These are phyloP conservation scores for Ladona fulva DNA, from an alignment of 1,140 invertebrate species.

Conservation along the genomic window DNA sequence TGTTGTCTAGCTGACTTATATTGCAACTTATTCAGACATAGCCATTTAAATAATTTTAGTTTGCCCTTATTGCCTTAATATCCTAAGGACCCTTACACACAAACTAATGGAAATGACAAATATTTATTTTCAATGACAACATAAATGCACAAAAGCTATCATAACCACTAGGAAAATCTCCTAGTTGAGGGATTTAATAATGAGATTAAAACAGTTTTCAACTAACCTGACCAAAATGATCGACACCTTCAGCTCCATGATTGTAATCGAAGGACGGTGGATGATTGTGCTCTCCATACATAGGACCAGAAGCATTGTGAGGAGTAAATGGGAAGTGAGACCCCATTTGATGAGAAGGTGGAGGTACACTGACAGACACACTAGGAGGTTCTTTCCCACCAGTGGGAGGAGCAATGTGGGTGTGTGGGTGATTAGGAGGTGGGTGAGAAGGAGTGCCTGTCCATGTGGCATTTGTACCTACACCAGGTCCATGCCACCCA, in stretches of 20 bases:
- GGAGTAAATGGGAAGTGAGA: not conserved
- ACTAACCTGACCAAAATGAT: slow-evolving; percentile 14
- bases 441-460: slow-evolving; percentile 16
- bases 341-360: not conserved
- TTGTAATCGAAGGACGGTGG: slow-evolving; percentile 11
- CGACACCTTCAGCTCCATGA: slow-evolving; percentile 11
- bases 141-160: too few relatives aligned
- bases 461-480: slow-evolving; percentile 21
- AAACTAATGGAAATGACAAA: too few relatives aligned
- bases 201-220: too few relatives aligned
- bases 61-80: too few relatives aligned
- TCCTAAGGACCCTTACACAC: too few relatives aligned
- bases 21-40: too few relatives aligned
- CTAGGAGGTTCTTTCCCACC: not conserved
- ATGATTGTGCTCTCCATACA: not conserved
- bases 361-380: not conserved
- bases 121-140: too few relatives aligned
- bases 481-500: not conserved
- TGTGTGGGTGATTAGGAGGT: not conserved
- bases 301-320: not conserved
- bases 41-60: too few relatives aligned
- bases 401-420: not conserved
- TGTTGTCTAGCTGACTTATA: too few relatives aligned
- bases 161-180: too few relatives aligned
- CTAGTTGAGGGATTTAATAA: too few relatives aligned